Conservation (phyloP, 2,797 vertebrate genomes). For the Labeo calbasu region DNA sequence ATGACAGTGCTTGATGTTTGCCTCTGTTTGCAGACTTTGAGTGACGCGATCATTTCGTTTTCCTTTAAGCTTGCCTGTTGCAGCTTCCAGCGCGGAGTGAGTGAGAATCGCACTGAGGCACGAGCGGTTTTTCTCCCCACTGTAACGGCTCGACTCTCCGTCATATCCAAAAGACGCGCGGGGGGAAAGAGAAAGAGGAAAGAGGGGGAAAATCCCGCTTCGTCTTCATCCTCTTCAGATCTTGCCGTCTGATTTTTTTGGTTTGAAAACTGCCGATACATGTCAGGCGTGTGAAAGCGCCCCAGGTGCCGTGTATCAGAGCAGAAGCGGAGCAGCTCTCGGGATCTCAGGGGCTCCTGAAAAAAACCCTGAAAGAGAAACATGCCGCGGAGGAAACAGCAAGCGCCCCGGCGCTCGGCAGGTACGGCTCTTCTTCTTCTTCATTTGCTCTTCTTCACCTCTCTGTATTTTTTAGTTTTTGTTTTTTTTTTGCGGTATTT, state of each 20-base stretch:
- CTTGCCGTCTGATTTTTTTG: constrained; percentile 66
- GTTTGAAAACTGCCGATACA: constrained; percentile 74
- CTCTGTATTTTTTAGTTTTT: constrained; percentile 13
- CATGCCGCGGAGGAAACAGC: constrained; percentile 98
- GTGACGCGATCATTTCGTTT: constrained; percentile 91
- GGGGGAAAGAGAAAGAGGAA: constrained; percentile 62
- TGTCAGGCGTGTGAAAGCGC: constrained; percentile 79
- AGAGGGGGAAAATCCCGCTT: constrained; percentile 58
- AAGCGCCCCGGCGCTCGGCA: constrained; percentile 96
- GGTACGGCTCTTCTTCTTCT: constrained; percentile 76
- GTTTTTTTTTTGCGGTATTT: neutral
- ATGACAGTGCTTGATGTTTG: constrained; percentile 82
- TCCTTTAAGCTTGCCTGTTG: constrained; percentile 94
- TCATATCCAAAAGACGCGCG: constrained; percentile 71
- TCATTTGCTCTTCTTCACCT: constrained; percentile 42
- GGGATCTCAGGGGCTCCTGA: constrained; percentile 72
- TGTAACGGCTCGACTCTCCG: constrained; percentile 68
- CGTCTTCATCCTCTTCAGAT: constrained; percentile 62
- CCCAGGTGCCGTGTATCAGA: constrained; percentile 82
- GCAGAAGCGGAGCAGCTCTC: constrained; percentile 78
- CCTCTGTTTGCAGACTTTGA: constrained; percentile 85
- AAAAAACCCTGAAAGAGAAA: constrained; percentile 76
- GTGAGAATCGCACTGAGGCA: constrained; percentile 73
- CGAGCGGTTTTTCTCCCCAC: constrained; percentile 66
- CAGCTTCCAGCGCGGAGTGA: constrained; percentile 82